Evolutionary conservation across 2,888 invertebrate species (phyloP), one percentile per base, ranked within the genome.

Genomic region (Caenorhabditis japonica): DNA sequence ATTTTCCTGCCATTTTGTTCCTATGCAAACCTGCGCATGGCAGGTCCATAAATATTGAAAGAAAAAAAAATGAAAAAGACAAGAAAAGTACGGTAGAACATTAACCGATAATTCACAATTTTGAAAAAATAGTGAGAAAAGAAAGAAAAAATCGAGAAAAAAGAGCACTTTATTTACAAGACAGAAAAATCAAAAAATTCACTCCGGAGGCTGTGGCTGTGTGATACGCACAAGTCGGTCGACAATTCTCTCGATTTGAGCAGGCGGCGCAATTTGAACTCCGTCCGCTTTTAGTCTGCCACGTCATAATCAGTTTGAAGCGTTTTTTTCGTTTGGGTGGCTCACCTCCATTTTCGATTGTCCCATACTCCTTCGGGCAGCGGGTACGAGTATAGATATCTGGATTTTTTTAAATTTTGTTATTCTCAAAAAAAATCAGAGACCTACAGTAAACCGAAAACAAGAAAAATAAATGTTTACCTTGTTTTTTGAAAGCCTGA

Each of bases 301-400:
- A 46, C 27, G 15, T 17, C 4, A n/a, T n/a, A 8, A 3, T 38
- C 13, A 21, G 34, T 13, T 19, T 34, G 38, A 38, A 51, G 51
- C 51, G 51, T 19, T 1, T 15, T 39, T 47, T 13, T 15, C n/a
- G n/a, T n/a, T n/a, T 21, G 23, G 10, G 7, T 7, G 2, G 10
- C 46, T 25, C 13, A 70, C 70, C 70, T 47, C 55, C 19, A 56
- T n/a, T 62, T 44, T n/a, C 71, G 56, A 39, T 71, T 71, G 30
- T 71, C 62, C 47, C 62, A 58, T 10, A 71, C 4, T 3, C 23
- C 49, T 23, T 58, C 34, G 15, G 71, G 71, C 47, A 71, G 58
- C 13, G 71, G 71, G 23, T 58, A 71, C n/a, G 71, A 71, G 27
- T 39, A 34, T 15, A 71, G 46, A 39, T 71, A 71, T 36, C 71